phyloP scores from a whole-genome alignment of 1,140 invertebrate genomes.

The Venustaconcha ellipsiformis region DNA sequence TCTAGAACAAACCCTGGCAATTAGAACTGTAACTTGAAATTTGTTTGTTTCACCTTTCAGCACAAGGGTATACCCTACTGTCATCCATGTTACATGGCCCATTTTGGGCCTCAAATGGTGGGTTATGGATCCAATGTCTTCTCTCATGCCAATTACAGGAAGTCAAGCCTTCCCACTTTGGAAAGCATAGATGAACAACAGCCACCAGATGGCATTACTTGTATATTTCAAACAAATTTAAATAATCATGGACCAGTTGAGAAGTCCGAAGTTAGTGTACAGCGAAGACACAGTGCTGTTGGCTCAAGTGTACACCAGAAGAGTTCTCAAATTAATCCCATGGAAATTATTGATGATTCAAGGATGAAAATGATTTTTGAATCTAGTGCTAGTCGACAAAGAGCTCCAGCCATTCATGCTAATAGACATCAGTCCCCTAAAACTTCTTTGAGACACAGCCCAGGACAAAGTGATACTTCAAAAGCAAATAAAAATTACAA shows the following conservation, averaged over 20 bases:
- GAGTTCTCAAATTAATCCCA: no score
- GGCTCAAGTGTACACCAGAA: no score
- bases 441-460: no score
- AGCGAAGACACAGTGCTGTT: no score
- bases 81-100: conserved; percentile 61
- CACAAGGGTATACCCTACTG: conserved; percentile 62
- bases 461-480: no score
- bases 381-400: no score
- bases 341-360: no score
- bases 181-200: conserved; percentile 2
- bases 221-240: conserved; percentile 25
- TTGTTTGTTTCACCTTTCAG: conserved; percentile 57
- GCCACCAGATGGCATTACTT: conserved; percentile 18
- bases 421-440: no score
- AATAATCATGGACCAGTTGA: conserved; percentile 22
- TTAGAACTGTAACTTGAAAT: not conserved
- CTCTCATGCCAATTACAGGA: conserved; percentile 83
- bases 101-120: conserved; percentile 76
- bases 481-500: no score
- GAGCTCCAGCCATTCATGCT: no score
- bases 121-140: conserved; percentile 89
- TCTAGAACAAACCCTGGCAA: not conserved
- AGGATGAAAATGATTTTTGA: no score
- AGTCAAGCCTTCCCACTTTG: conserved; percentile 10
- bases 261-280: not conserved